These are phyloP conservation scores for Sminthurinus aureus DNA, from an alignment of 2,888 invertebrate genomes.

Conservation along the genomic window DNA sequence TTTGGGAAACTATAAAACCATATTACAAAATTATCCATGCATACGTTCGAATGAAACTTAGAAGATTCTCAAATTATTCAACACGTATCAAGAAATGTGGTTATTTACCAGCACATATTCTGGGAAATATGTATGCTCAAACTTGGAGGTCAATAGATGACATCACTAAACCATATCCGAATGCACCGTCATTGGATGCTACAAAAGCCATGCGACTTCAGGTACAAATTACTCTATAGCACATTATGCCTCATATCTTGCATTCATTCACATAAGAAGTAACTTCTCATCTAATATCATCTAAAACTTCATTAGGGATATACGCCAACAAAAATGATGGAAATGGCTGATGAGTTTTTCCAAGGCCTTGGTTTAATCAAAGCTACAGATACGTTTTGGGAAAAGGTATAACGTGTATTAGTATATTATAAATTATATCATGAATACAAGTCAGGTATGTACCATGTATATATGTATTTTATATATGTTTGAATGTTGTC, in stretches of 20 bases:
- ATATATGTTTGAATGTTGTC: too few species aligned
- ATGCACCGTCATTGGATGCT: constrained; percentile 75
- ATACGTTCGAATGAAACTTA: constrained; percentile 75
- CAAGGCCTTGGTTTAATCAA: constrained; percentile 80
- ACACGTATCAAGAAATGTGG: constrained; percentile 26
- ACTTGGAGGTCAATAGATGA: constrained; percentile 77
- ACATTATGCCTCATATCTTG: not conserved
- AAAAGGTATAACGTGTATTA: too few species aligned
- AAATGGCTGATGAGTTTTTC: constrained; percentile 78
- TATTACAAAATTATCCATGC: constrained; percentile 84
- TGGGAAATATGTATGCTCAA: constrained; percentile 85
- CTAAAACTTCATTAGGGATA: constrained; percentile 44
- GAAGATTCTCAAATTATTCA: not conserved
- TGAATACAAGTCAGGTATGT: too few species aligned
- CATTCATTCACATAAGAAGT: not conserved
- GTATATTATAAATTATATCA: too few species aligned
- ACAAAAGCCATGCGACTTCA: constrained; percentile 76
- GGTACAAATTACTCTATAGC: constrained; percentile 52
- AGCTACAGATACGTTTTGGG: constrained; percentile 86
- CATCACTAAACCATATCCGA: constrained; percentile 78
- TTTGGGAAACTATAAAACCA: constrained; percentile 73
- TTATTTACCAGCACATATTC: constrained; percentile 59
- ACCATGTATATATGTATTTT: too few species aligned
- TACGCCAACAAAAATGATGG: constrained; percentile 53
- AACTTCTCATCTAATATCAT: not conserved